These are phyloP conservation scores for Eupithecia subumbrata DNA, from an alignment of 2,888 invertebrate genomes.

Conservation along the genomic window DNA sequence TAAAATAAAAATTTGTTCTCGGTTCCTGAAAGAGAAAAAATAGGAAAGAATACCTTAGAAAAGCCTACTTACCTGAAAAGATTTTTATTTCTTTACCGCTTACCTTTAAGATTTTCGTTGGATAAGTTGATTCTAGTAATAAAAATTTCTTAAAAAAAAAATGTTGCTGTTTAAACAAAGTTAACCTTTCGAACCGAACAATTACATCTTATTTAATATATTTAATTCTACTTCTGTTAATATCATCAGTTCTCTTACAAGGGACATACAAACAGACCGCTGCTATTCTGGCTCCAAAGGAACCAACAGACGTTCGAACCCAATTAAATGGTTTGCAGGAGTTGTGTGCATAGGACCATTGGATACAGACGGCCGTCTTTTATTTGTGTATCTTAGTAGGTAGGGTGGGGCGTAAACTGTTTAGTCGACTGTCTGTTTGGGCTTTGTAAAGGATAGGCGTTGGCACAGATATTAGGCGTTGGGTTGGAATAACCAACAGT, in stretches of 20 bases:
- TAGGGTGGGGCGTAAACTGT: conserved; percentile 35
- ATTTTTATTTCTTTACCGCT: background rate
- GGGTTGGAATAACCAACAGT: background rate
- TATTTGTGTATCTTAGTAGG: conserved; percentile 44
- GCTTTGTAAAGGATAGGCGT: background rate
- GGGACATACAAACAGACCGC: conserved; percentile 40
- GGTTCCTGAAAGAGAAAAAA: background rate
- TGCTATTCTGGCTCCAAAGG: conserved; percentile 36
- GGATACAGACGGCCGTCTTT: conserved; percentile 46
- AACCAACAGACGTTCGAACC: conserved; percentile 68
- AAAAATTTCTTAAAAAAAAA: too few species aligned
- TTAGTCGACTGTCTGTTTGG: conserved; percentile 15
- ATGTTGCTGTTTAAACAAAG: background rate
- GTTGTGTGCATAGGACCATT: conserved; percentile 70
- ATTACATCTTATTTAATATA: background rate
- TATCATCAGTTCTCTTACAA: conserved; percentile 39
- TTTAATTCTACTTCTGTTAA: conserved; percentile 11
- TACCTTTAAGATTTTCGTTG: too few species aligned
- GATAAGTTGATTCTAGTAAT: too few species aligned
- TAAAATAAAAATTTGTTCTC: too few species aligned
- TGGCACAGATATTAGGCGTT: too few species aligned
- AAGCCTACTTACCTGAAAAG: background rate
- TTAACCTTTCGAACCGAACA: background rate
- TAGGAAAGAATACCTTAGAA: background rate
- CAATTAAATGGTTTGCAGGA: conserved; percentile 69